Evolutionary conservation across 2,113 vertebrate genomes (phyloP).

Genomic region (Stigmatopora argus): DNA sequence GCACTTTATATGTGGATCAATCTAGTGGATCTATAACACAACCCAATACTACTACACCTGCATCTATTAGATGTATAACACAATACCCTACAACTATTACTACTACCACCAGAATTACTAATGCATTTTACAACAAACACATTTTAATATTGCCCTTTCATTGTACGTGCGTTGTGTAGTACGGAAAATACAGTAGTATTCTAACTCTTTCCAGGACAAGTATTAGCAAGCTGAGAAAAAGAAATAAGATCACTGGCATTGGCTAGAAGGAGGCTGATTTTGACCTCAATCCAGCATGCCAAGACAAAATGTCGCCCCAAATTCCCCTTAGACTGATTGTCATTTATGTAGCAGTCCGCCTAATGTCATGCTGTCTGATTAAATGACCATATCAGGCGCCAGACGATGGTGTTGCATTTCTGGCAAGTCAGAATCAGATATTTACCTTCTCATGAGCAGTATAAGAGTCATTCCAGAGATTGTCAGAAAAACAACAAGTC

Average conservation of each 20-base stretch:
- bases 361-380: conserved; percentile 8
- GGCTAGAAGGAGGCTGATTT: neutral
- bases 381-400: neutral
- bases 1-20: too few species aligned
- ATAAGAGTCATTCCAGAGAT: neutral
- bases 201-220: neutral
- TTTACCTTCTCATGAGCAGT: neutral
- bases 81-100: too few species aligned
- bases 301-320: conserved; percentile 4
- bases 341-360: neutral
- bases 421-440: neutral
- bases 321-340: conserved; percentile 3
- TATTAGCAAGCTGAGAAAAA: neutral
- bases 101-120: too few species aligned
- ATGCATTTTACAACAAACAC: too few species aligned
- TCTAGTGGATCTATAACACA: too few species aligned
- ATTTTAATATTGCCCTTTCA: too few species aligned
- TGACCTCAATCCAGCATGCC: neutral
- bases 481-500: neutral
- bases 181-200: too few species aligned
- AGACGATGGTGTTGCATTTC: neutral
- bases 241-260: neutral
- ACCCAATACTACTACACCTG: too few species aligned
- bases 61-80: too few species aligned
- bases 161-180: too few species aligned